Evolutionary conservation across 1,140 invertebrate genomes (phyloP), one percentile per base, ranked within the genome.

Genomic region (Drosophila pachea): DNA sequence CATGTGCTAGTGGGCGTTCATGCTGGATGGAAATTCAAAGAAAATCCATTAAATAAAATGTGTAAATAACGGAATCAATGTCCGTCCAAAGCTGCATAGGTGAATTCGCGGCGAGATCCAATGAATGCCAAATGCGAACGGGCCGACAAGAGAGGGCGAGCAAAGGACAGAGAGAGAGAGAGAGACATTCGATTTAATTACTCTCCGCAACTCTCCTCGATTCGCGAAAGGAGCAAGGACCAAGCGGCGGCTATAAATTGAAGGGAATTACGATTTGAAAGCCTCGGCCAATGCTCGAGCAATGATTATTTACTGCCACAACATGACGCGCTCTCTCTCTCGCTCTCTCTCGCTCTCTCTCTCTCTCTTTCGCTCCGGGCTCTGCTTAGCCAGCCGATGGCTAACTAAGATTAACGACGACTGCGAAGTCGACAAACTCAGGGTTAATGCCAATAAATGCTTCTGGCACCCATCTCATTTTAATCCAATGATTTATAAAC

Each of bases 321-420:
- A 22, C 22, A 22, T 22, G 22, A 22, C 22, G 22, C 22, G 22
- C 22, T 22, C 22, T 22, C 22, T 22, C 1, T 22, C 3, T 22
- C 22, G 22, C 22, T 22, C 22, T 22, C 22, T 22, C 22, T 22
- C 22, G 1, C 22, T 3, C 22, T 22, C 22, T 3, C 22, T 22
- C 22, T 22, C 22, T 22, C 22, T 1, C 22, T 22, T 1, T 22
- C 22, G 22, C 22, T 22, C 22, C 38, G 4, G 38, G 11, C 43
- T 32, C 47, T 42, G 61, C 52, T 43, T 47, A 50, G 54, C 33
- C 64, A 60, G 61, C 43, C 62, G 60, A 31, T 66, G 67, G 73
- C 71, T 78, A 82, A 82, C 78, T 74, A 82, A 83, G 78, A 82
- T 82, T 82, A 83, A 82, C 81, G 78, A 36, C 22, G 42, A 32